phyloP scores from a whole-genome alignment of 2,888 invertebrate genomes.

The Scaptomyza cyrtandrae region DNA sequence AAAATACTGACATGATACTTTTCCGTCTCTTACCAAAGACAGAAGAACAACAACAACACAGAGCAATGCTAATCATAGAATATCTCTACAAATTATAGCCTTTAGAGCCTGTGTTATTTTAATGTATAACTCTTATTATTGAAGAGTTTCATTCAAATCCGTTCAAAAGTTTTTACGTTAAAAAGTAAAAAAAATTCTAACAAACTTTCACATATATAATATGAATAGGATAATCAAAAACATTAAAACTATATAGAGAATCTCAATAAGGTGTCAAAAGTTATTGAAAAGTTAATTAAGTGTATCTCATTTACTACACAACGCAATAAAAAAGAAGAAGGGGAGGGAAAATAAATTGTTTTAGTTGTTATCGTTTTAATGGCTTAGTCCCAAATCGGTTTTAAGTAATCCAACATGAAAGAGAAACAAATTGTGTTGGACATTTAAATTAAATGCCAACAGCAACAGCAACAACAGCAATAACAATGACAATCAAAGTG shows the following conservation, averaged over 20 bases:
- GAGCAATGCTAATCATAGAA: no score
- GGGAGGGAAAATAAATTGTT: not conserved
- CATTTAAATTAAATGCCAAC: constrained; percentile 52
- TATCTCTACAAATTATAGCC: no score
- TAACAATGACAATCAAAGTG: constrained; percentile 64
- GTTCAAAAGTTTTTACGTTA: no score
- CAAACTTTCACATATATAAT: not conserved
- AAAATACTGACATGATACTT: no score
- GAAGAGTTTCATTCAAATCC: no score
- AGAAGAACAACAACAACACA: no score
- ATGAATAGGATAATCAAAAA: not conserved
- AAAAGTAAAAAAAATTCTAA: no score
- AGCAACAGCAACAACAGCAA: constrained; percentile 13
- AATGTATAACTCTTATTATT: no score
- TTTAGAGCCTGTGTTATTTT: no score
- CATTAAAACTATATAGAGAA: not conserved
- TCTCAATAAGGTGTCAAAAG: not conserved
- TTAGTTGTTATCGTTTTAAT: constrained; percentile 11
- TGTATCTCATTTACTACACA: not conserved
- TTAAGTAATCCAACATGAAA: constrained; percentile 28
- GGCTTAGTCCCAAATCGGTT: constrained; percentile 14
- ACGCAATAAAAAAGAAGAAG: not conserved
- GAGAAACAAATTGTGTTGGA: constrained; percentile 41
- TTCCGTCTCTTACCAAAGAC: no score
- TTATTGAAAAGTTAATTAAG: not conserved